Conservation (phyloP, 1,140 invertebrate species). For the Globodera ellingtonae region DNA sequence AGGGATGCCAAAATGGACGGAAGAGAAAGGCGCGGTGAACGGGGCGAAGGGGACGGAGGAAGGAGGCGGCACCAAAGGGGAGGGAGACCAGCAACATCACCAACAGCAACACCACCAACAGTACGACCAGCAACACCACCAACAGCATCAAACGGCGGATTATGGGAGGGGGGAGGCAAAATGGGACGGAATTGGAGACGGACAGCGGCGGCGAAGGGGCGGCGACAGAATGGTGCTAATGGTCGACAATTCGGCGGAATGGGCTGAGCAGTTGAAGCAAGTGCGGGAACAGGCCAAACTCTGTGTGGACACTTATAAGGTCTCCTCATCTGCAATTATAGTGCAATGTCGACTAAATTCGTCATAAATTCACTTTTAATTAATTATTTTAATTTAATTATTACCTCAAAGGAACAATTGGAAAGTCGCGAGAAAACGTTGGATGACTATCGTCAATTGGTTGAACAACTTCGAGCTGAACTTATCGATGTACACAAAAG, state of each 20-base stretch:
- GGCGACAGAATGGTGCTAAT: conserved; percentile 1
- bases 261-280: conserved; percentile 9
- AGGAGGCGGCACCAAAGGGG: background rate
- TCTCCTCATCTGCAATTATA: background rate
- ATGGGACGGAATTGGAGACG: background rate
- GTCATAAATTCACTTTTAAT: too few relatives aligned
- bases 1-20: background rate
- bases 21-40: background rate
- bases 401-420: conserved; percentile 26
- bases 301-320: conserved; percentile 12
- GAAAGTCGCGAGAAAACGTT: conserved; percentile 20
- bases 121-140: background rate
- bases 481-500: background rate
- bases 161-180: background rate
- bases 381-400: too few relatives aligned
- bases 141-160: background rate
- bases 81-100: background rate
- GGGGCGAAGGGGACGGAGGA: background rate
- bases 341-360: too few relatives aligned
- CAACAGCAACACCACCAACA: too few relatives aligned
- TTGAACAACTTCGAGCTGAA: conserved; percentile 27
- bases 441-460: conserved; percentile 20
- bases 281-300: conserved; percentile 18
- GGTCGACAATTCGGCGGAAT: conserved; percentile 25
- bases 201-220: background rate